Percentiles rank a stretch among this genome's conserved stretches.
Evolutionary conservation across 2,113 vertebrate species (phyloP).

Genomic region (Benitochromis conjunctus): DNA sequence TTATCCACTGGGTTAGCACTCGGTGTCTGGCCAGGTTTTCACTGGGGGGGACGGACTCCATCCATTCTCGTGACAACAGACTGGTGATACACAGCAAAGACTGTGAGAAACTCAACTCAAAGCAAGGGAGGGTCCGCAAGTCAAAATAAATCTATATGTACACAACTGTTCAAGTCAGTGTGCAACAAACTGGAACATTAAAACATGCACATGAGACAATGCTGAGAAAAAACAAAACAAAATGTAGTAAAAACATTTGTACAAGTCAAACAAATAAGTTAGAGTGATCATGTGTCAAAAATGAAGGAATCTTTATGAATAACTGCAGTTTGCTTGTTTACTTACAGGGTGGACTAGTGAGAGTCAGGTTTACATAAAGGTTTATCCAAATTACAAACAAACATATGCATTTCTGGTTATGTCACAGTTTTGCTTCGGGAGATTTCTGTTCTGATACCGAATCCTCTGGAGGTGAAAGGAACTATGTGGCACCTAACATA

Average conservation of each 20-base stretch:
- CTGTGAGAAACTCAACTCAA: slow-evolving; percentile 42
- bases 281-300: background rate
- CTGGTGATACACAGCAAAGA: slow-evolving; percentile 67
- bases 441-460: background rate
- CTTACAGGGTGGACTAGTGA: background rate
- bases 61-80: slow-evolving; percentile 94
- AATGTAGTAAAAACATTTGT: background rate
- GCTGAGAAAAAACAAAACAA: background rate
- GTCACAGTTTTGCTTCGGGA: background rate
- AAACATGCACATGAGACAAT: slow-evolving; percentile 3
- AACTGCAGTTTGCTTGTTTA: background rate
- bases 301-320: background rate
- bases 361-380: background rate
- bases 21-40: slow-evolving; percentile 88
- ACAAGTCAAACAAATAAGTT: background rate
- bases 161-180: background rate
- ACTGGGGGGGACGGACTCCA: slow-evolving; percentile 84
- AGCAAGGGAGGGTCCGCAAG: slow-evolving; percentile 73
- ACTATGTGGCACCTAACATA: background rate
- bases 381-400: background rate
- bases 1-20: slow-evolving; percentile 90
- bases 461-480: background rate
- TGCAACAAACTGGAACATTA: slow-evolving; percentile 35
- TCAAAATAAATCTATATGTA: slow-evolving; percentile 2
- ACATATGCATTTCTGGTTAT: background rate